These are phyloP conservation scores for Penaeus monodon DNA, from an alignment of 2,888 invertebrate species.

Conservation along the genomic window DNA sequence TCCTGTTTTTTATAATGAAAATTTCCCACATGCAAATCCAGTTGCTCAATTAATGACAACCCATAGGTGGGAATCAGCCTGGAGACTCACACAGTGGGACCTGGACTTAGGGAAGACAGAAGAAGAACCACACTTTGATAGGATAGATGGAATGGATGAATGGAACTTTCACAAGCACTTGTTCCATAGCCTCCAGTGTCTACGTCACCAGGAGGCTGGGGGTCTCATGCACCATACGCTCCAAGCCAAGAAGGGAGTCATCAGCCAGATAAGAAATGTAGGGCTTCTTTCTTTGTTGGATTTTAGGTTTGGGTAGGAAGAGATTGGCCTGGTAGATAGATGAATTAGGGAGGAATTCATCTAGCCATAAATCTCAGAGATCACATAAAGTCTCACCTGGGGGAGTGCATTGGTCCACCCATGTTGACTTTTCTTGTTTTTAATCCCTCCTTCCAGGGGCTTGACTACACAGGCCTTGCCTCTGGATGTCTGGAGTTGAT, in stretches of 20 bases:
- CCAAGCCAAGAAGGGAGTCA: constrained; percentile 21
- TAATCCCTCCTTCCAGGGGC: too few relatives aligned
- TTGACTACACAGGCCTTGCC: too few relatives aligned
- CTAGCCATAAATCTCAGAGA: too few relatives aligned
- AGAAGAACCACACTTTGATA: neutral
- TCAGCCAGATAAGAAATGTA: constrained; percentile 28
- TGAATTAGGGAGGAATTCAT: too few relatives aligned
- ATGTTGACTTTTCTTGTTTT: too few relatives aligned
- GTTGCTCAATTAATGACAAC: too few relatives aligned
- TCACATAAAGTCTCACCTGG: too few relatives aligned
- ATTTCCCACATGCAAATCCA: too few relatives aligned
- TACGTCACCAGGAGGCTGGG: constrained; percentile 14
- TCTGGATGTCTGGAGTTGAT: too few relatives aligned
- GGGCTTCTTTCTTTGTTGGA: neutral
- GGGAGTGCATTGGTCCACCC: too few relatives aligned
- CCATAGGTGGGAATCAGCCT: constrained; percentile 36
- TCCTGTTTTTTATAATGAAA: too few relatives aligned
- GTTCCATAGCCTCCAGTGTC: constrained; percentile 21
- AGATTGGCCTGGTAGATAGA: too few relatives aligned
- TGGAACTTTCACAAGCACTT: constrained; percentile 19
- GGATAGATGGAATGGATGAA: neutral
- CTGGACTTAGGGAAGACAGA: neutral
- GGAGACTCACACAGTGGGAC: constrained; percentile 48
- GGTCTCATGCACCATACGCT: constrained; percentile 24
- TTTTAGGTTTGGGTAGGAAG: neutral